Evolutionary conservation across 2,797 vertebrate species (phyloP).

Genomic region (Sciurus carolinensis): DNA sequence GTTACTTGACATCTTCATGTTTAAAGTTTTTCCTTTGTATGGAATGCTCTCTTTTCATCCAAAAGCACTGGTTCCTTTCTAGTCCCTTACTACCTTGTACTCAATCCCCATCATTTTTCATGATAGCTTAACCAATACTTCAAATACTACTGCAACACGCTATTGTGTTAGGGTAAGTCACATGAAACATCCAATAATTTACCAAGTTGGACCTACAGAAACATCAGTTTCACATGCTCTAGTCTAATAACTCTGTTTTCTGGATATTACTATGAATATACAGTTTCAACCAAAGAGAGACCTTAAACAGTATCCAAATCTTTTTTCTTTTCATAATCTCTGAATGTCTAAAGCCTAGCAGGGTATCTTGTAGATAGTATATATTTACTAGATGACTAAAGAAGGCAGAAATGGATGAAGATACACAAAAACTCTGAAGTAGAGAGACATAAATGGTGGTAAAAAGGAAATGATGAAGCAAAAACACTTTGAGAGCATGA

Average conservation of each 20-base stretch:
- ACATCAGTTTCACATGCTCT: background rate
- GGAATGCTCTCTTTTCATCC: background rate
- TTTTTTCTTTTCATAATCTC: background rate
- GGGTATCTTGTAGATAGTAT: background rate
- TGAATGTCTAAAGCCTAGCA: background rate
- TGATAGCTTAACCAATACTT: background rate
- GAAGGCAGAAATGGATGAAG: background rate
- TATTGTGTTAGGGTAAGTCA: background rate
- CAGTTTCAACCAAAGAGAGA: background rate
- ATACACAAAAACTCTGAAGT: slow-evolving; percentile 1
- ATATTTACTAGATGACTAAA: background rate
- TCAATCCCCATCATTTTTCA: background rate
- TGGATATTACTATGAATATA: background rate
- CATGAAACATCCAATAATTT: background rate
- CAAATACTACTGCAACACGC: background rate
- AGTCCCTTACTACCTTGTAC: background rate
- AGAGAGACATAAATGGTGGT: background rate
- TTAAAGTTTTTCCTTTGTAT: background rate
- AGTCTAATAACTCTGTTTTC: background rate
- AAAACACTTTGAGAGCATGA: background rate
- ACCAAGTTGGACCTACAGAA: background rate
- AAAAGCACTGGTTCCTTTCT: background rate
- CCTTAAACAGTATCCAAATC: background rate
- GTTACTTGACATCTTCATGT: background rate
- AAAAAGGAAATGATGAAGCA: background rate